Conservation (phyloP, 2,113 vertebrate genomes). For the Seriola quinqueradiata region DNA sequence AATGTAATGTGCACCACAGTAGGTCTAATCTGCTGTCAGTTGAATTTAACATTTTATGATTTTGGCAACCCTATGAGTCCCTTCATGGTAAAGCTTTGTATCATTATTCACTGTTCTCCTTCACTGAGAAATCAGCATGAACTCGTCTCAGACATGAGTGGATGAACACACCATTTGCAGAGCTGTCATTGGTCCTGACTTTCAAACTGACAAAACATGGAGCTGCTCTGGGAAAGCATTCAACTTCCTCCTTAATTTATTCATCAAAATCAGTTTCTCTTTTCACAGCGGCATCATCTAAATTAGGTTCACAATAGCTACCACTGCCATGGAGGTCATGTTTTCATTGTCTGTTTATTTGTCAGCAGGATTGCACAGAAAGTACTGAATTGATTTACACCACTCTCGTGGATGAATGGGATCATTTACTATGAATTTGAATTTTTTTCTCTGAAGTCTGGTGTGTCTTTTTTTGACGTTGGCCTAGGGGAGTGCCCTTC, state of each 20-base stretch:
- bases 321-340: too few relatives aligned
- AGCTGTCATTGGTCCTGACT: not conserved
- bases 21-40: conserved; percentile 20
- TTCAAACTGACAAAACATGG: conserved; percentile 6
- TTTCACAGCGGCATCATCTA: not conserved
- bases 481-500: too few relatives aligned
- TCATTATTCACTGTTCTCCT: conserved; percentile 10
- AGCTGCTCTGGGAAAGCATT: not conserved
- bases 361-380: too few relatives aligned
- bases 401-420: too few relatives aligned
- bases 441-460: too few relatives aligned
- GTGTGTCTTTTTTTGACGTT: too few relatives aligned
- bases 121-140: conserved; percentile 4
- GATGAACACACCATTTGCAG: conserved; percentile 3
- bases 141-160: not conserved
- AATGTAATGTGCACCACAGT: not conserved
- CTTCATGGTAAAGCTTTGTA: not conserved
- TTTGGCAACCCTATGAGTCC: not conserved
- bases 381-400: too few relatives aligned
- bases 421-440: too few relatives aligned
- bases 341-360: too few relatives aligned
- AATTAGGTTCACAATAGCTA: not conserved
- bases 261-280: not conserved
- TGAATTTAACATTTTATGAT: conserved; percentile 20
- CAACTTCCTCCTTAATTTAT: not conserved